Percentiles rank a stretch among this genome's conserved stretches.
These are phyloP conservation scores for Bellardia bayeri DNA, from an alignment of 2,888 invertebrate species.

Conservation along the genomic window DNA sequence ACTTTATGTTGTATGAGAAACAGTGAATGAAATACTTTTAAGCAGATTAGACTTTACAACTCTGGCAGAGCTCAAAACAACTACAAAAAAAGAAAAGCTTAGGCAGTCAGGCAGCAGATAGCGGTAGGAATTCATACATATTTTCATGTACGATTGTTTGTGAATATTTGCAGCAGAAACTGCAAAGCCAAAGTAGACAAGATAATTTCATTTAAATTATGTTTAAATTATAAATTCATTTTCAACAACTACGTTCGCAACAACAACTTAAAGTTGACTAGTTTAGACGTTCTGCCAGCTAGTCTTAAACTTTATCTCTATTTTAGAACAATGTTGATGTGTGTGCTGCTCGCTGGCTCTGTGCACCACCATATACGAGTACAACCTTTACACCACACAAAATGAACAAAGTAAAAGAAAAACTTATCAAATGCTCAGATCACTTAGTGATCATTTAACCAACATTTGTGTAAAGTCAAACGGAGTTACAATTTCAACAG, in stretches of 20 bases:
- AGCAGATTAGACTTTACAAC: constrained; percentile 72
- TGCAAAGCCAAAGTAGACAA: constrained; percentile 65
- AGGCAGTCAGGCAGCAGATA: constrained; percentile 50
- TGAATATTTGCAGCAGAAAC: constrained; percentile 35
- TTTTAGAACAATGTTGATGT: constrained; percentile 66
- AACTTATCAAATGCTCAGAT: constrained; percentile 74
- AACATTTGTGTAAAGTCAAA: constrained; percentile 73
- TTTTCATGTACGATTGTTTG: constrained; percentile 35
- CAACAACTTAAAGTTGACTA: constrained; percentile 5
- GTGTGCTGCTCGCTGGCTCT: constrained; percentile 15
- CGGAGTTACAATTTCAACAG: constrained; percentile 71
- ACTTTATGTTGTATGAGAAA: constrained; percentile 72
- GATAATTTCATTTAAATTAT: constrained; percentile 73
- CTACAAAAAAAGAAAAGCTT: constrained; percentile 18
- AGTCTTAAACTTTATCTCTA: constrained; percentile 61
- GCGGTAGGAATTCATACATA: constrained; percentile 59
- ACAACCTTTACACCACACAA: neutral
- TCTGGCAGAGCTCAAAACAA: constrained; percentile 33
- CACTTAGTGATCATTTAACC: constrained; percentile 74
- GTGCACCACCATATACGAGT: constrained; percentile 24
- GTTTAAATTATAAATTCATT: constrained; percentile 74
- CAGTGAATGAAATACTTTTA: constrained; percentile 73
- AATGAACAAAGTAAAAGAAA: constrained; percentile 9
- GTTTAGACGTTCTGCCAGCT: constrained; percentile 27
- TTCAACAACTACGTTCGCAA: constrained; percentile 41